Evolutionary conservation across 2,888 invertebrate species (phyloP).

Genomic region (Ophioninae sp.): DNA sequence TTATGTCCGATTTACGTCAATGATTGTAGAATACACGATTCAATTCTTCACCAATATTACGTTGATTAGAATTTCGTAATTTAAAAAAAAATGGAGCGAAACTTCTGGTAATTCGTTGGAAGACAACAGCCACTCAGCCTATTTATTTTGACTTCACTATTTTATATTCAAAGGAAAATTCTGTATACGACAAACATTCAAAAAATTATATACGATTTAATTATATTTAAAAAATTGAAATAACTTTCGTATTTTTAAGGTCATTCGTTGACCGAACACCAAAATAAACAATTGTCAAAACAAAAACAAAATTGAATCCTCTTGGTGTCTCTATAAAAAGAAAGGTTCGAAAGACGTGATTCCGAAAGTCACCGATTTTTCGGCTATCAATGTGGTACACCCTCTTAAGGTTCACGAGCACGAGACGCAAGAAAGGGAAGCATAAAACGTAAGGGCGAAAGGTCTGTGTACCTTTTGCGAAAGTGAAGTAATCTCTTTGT

Average conservation of each 20-base stretch:
- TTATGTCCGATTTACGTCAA: conserved; percentile 66
- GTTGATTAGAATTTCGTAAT: conserved; percentile 4
- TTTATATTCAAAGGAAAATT: background rate
- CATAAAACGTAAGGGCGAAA: conserved; percentile 12
- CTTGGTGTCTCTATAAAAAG: background rate
- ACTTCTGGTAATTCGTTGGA: background rate
- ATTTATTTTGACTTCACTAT: background rate
- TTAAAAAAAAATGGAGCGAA: background rate
- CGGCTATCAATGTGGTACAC: background rate
- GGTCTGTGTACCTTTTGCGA: conserved; percentile 42
- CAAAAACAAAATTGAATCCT: background rate
- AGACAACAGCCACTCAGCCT: background rate
- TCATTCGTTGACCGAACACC: background rate
- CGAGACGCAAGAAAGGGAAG: background rate
- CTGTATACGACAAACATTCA: background rate
- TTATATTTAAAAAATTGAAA: background rate
- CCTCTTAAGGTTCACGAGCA: background rate
- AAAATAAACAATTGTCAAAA: background rate
- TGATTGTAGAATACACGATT: conserved; percentile 57
- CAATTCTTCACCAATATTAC: conserved; percentile 48
- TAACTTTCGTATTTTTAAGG: background rate
- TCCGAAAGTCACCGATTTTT: background rate
- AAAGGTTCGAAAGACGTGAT: background rate
- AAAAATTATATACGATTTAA: background rate
- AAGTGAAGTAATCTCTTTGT: conserved; percentile 26